These are phyloP conservation scores for Enteromius radiatus DNA, from an alignment of 2,797 vertebrate species.

Conservation along the genomic window DNA sequence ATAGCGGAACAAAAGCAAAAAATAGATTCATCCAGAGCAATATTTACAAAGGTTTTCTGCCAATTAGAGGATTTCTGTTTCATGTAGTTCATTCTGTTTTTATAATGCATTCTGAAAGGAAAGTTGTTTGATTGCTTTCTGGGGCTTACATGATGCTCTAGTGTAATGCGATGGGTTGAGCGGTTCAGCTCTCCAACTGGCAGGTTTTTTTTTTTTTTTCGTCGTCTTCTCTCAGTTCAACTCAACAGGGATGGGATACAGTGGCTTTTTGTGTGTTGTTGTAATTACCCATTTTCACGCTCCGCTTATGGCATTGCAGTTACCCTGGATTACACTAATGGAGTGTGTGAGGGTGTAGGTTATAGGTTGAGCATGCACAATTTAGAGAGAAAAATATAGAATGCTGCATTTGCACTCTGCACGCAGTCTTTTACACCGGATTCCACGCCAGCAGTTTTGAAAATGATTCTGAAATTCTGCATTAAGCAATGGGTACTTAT, in stretches of 20 bases:
- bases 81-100: constrained; percentile 58
- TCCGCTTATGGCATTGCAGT: constrained; percentile 51
- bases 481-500: neutral
- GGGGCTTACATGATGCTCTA: constrained; percentile 60
- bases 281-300: constrained; percentile 56
- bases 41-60: constrained; percentile 59
- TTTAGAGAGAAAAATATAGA: constrained; percentile 37
- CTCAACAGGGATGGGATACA: constrained; percentile 37
- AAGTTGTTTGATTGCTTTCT: constrained; percentile 58
- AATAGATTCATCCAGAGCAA: constrained; percentile 68
- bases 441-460: constrained; percentile 1
- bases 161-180: constrained; percentile 62
- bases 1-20: constrained; percentile 48
- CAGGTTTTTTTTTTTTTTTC: constrained; percentile 37
- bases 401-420: constrained; percentile 16
- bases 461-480: neutral
- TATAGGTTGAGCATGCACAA: constrained; percentile 32
- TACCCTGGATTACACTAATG: constrained; percentile 54
- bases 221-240: constrained; percentile 35
- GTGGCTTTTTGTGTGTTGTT: constrained; percentile 37
- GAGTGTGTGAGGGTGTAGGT: constrained; percentile 51
- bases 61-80: constrained; percentile 58
- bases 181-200: constrained; percentile 55
- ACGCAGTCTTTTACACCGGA: neutral
- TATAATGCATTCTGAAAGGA: constrained; percentile 53